These are phyloP conservation scores for Eudasyphora cyanicolor DNA, from an alignment of 2,888 invertebrate species.

Conservation along the genomic window DNA sequence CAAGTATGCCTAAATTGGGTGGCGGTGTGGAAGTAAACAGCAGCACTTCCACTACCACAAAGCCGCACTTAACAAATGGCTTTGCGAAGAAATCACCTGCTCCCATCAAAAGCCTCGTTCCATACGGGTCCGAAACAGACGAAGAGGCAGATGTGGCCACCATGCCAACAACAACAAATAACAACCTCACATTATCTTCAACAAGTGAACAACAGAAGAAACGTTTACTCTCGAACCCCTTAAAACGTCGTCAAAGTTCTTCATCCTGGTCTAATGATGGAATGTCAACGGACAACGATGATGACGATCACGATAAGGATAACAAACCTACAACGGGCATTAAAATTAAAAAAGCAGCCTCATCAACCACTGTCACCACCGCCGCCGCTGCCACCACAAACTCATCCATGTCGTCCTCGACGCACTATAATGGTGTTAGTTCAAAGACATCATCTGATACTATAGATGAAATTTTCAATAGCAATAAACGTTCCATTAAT, in stretches of 20 bases:
- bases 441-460: slow-evolving; percentile 72
- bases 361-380: slow-evolving; percentile 49
- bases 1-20: slow-evolving; percentile 78
- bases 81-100: slow-evolving; percentile 59
- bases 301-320: slow-evolving; percentile 61
- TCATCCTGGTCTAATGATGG: slow-evolving; percentile 60
- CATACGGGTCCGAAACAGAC: slow-evolving; percentile 83
- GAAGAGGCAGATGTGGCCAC: slow-evolving; percentile 68
- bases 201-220: slow-evolving; percentile 55
- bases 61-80: slow-evolving; percentile 66
- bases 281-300: slow-evolving; percentile 66
- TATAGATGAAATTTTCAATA: slow-evolving; percentile 75
- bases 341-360: slow-evolving; percentile 61
- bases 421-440: slow-evolving; percentile 68
- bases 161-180: slow-evolving; percentile 21
- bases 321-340: slow-evolving; percentile 46
- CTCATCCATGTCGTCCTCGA: slow-evolving; percentile 22
- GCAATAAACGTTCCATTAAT: slow-evolving; percentile 63
- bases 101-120: slow-evolving; percentile 80
- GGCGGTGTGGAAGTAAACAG: slow-evolving; percentile 33
- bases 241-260: slow-evolving; percentile 71
- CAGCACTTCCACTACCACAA: slow-evolving; percentile 46
- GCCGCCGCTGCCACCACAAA: slow-evolving; percentile 25
- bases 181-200: slow-evolving; percentile 33
- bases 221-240: slow-evolving; percentile 63